Percentiles rank a stretch among this genome's conserved stretches.
Conservation (phyloP, 2,888 invertebrate genomes). For the Sturmia bella region DNA sequence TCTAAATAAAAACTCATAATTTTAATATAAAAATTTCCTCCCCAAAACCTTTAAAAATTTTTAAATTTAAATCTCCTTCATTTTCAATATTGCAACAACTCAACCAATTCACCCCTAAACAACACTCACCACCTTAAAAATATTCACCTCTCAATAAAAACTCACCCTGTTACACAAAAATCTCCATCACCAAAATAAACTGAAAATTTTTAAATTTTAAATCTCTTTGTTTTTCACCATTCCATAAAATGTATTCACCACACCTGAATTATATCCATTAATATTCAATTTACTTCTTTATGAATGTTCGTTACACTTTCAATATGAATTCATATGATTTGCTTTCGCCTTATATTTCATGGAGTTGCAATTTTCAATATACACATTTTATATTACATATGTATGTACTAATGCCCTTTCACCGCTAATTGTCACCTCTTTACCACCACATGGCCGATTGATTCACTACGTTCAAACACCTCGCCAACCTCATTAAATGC, state of each 20-base stretch:
- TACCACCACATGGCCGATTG: not conserved
- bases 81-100: too few species aligned
- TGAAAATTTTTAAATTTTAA: not conserved
- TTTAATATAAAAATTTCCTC: too few species aligned
- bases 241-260: not conserved
- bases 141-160: too few species aligned
- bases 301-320: not conserved
- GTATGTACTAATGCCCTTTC: too few species aligned
- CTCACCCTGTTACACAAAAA: not conserved
- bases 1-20: too few species aligned
- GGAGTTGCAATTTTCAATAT: conserved; percentile 7
- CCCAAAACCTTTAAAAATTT: too few species aligned
- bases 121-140: conserved; percentile 29
- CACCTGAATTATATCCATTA: not conserved
- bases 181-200: not conserved
- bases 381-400: not conserved
- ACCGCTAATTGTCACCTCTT: not conserved
- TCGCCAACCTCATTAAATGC: conserved; percentile 16
- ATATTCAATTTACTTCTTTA: too few species aligned
- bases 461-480: conserved; percentile 26
- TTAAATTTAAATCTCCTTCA: too few species aligned
- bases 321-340: not conserved
- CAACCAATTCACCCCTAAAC: conserved; percentile 20
- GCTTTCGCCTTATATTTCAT: not conserved
- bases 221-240: conserved; percentile 24